Evolutionary conservation across 1,140 invertebrate genomes (phyloP).

Genomic region (Aphelinus atriplicis): DNA sequence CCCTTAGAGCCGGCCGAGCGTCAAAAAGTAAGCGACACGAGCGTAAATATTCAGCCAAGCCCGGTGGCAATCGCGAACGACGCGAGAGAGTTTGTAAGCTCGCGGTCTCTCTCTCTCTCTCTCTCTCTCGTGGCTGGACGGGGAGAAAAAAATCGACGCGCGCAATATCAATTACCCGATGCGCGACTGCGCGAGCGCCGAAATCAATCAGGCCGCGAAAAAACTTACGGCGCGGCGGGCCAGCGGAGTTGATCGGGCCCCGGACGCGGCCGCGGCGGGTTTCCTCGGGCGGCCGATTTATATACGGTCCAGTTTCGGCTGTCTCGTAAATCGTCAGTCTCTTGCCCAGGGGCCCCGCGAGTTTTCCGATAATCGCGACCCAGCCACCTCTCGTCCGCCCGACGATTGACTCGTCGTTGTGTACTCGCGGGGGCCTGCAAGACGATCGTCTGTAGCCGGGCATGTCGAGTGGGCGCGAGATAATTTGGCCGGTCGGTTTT

Average conservation of each 20-base stretch:
- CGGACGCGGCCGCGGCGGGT: neutral
- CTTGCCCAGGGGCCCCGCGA: neutral
- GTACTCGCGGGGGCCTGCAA: too few relatives aligned
- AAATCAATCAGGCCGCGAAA: conserved; percentile 28
- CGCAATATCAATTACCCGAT: conserved; percentile 23
- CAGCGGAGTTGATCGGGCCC: conserved; percentile 17
- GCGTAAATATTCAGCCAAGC: conserved; percentile 13
- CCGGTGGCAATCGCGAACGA: neutral
- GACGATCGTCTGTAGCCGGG: neutral
- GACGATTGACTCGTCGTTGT: too few relatives aligned
- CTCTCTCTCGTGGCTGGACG: neutral
- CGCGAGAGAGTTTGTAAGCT: neutral
- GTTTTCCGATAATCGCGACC: conserved; percentile 9
- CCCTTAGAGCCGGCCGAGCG: neutral
- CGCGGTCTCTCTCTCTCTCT: neutral
- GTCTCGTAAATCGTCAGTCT: conserved; percentile 13
- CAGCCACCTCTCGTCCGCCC: too few relatives aligned
- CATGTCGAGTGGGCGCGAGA: neutral
- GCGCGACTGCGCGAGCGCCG: neutral
- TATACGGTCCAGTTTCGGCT: neutral
- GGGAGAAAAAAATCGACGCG: conserved; percentile 1
- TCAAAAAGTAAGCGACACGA: conserved; percentile 1
- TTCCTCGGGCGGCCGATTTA: neutral
- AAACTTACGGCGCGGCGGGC: neutral
- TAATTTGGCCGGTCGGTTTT: neutral